Evolutionary conservation across 2,113 vertebrate genomes (phyloP).

Genomic region (Stictonetta naevosa): DNA sequence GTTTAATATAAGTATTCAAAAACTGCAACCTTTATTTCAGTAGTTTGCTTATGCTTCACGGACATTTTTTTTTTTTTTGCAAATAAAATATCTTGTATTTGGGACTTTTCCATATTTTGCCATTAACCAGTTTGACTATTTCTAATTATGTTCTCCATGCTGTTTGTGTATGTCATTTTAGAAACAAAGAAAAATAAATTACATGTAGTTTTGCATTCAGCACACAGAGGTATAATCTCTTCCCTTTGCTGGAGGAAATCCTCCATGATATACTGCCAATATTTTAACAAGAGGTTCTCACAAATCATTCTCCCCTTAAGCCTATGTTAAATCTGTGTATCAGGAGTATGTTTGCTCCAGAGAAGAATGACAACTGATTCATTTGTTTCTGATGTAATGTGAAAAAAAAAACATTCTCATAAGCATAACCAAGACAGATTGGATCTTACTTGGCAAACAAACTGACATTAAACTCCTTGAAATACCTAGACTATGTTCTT

Average conservation of each 20-base stretch:
- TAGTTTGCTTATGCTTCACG: too few species aligned
- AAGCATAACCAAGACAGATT: conserved; percentile 1
- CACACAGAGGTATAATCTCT: conserved; percentile 32
- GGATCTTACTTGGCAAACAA: background rate
- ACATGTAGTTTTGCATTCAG: conserved; percentile 12
- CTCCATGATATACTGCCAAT: conserved; percentile 42
- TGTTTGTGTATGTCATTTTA: background rate
- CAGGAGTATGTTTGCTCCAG: background rate
- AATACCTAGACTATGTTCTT: background rate
- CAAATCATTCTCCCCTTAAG: conserved; percentile 41
- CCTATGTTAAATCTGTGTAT: background rate
- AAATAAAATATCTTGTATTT: too few species aligned
- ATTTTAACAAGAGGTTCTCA: conserved; percentile 45
- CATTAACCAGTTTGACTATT: background rate
- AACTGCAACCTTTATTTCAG: too few species aligned
- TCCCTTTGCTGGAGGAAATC: conserved; percentile 50
- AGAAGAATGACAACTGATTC: background rate
- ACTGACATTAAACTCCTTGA: background rate
- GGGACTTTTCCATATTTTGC: background rate
- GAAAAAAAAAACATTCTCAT: background rate
- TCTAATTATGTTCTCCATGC: conserved; percentile 16
- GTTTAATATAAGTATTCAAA: too few species aligned
- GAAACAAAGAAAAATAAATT: background rate
- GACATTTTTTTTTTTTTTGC: too few species aligned
- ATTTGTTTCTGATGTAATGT: conserved; percentile 20